phyloP scores from a whole-genome alignment of 2,888 invertebrate species.

The Lamellibrachia satsuma region DNA sequence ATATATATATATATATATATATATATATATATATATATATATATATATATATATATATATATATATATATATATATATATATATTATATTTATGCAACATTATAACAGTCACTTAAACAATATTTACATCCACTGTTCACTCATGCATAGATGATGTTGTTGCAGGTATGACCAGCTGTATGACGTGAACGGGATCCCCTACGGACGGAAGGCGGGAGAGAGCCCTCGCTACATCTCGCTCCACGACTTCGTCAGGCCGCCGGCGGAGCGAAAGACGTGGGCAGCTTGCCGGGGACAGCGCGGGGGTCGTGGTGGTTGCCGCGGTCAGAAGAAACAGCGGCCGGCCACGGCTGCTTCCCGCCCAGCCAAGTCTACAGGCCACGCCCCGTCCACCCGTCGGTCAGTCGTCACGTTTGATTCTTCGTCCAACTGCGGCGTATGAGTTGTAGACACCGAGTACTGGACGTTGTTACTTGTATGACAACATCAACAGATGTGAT shows the following conservation, averaged over 20 bases:
- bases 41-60: no score
- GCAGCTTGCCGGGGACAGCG: not conserved
- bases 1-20: no score
- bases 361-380: not conserved
- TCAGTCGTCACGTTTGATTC: not conserved
- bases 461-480: not conserved
- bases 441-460: not conserved
- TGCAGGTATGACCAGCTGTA: not conserved
- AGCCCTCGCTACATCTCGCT: not conserved
- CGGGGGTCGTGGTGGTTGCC: not conserved
- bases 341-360: not conserved
- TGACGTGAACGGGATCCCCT: not conserved
- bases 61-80: no score
- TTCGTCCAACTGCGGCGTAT: slow-evolving; percentile 3
- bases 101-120: not conserved
- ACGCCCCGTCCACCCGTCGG: not conserved
- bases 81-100: no score
- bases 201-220: not conserved
- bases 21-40: no score
- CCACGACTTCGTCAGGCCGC: no score
- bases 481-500: no score
- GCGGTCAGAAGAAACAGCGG: not conserved
- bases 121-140: not conserved
- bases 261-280: no score
- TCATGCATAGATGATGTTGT: not conserved